Evolutionary conservation across 2,888 invertebrate genomes (phyloP), one percentile per base, ranked within the genome.

Genomic region (Mycalesis mineus): DNA sequence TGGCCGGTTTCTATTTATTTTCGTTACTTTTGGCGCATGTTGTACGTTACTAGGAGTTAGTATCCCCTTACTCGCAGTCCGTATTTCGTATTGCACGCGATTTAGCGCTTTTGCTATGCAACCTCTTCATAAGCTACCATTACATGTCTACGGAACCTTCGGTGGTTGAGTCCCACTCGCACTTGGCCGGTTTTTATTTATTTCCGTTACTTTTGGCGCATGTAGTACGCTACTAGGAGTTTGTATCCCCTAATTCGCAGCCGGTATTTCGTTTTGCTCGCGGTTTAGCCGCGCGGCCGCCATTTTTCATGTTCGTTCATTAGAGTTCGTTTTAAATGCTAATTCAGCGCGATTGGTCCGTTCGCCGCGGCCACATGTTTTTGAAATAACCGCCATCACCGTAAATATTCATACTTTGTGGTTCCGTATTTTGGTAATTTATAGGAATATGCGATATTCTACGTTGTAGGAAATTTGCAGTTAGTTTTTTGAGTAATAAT

Each of bases 251-350:
- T 22, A 22, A 22, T 33, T 11, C 31, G 31, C 9, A 15, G 31
- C 33, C 47, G 15, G 15, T 33, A 47, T 47, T 47, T 47, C 47
- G 47, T 47, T 47, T 11, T 14, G 31, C 47, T 33, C 47, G 15
- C 13, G 47, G 47, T 15, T 7, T 8, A 14, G 29, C 45, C 29
- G 31, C 31, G 47, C 49, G 7, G 55, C 40, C 59, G 57, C 57
- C 60, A 63, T 63, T 67, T 67, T 66, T 68, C 67, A 61, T 60
- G 57, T 63, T 55, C 58, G 61, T 67, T 68, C 65, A 66, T 69
- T 67, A 64, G 65, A 58, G 64, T 64, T 65, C 68, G 67, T 67
- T 69, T 68, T 67, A 69, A 68, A 69, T 69, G 69, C 68, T 69
- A 69, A 69, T 68, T 66, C 64, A 41, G 61, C 59, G 60, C 63